Base-by-base conservation (phyloP, 2,113 vertebrate genomes). In the Macrotus californicus region DNA sequence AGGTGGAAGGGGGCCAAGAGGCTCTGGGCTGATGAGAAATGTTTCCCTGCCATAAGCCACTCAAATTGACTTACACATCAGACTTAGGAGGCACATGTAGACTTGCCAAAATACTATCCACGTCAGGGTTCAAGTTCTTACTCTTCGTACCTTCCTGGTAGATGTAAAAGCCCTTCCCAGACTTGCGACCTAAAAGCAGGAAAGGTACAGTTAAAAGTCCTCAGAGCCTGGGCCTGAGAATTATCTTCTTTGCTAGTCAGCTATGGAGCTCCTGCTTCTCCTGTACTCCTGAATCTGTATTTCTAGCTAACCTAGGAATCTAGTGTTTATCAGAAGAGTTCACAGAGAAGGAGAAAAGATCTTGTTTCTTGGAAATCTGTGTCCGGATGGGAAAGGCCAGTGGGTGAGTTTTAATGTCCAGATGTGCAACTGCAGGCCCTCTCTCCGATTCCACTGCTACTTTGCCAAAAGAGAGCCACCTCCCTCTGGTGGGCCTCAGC, bases 81-180 rank as follows among this genome's bases (percentile, higher is more conserved):
- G 99, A 98, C 19, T 98, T 98, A 26, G 98, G 98, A 0, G 98
- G 96, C 92, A 99, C 22, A 93, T 97, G 99, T 95, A 98, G 99
- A 82, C 96, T 98, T 1, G 98, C 98, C 87, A 99, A 80, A 97
- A 99, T 98, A 29, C 99, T 98, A 5, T 98, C 98, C 87, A 99
- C 96, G 1, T 99, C 99, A 0, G 99, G 98, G 96, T 99, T 99
- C 89, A 99, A 95, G 0, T 97, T 98, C 98, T 97, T 99, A 87
- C 85, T 93, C 98, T 99, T 99, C 56, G 98, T 97, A 22, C 99
- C 99, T 82, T 98, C 97, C 96, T 99, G 98, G 98, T 99, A 99
- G 92, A 99, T 0, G 0, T 99, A 99, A 96, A 99, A 99, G 9
- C 99, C 99, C 79, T 99, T 99, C 81, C 99, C 99, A n/a, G 99